These are phyloP conservation scores for Scortum barcoo DNA, from an alignment of 2,113 vertebrate species.

Conservation along the genomic window DNA sequence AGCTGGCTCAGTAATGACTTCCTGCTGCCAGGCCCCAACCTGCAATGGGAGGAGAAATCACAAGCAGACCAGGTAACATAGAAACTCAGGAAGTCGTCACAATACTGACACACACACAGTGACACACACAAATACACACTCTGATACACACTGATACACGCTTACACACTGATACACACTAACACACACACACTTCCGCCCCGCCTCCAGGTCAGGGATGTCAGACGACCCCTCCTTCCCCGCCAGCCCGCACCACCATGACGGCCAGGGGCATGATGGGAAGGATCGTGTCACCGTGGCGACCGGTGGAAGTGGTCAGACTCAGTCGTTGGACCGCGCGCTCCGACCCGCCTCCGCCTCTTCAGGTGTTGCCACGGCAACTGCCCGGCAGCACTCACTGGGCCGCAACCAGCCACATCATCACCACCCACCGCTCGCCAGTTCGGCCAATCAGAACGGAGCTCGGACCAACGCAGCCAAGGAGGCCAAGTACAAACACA, in stretches of 20 bases:
- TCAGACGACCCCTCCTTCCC: conserved; percentile 88
- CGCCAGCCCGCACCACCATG: conserved; percentile 81
- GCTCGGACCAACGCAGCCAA: conserved; percentile 82
- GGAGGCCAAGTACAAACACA: conserved; percentile 73
- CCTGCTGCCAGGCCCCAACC: no score
- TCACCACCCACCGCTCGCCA: conserved; percentile 67
- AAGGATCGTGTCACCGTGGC: conserved; percentile 79
- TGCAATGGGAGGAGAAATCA: no score
- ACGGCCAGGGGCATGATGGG: conserved; percentile 81
- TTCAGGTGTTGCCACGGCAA: background rate
- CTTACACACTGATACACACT: no score
- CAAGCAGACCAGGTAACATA: no score
- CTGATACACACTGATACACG: no score
- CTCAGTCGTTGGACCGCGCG: conserved; percentile 85
- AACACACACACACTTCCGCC: background rate
- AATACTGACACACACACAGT: no score
- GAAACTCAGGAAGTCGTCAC: no score
- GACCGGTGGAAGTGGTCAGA: conserved; percentile 64
- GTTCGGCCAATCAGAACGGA: conserved; percentile 64
- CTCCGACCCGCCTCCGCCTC: conserved; percentile 76
- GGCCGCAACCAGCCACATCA: conserved; percentile 84
- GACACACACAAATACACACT: no score
- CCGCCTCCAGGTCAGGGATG: conserved; percentile 42
- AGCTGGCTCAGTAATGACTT: no score
- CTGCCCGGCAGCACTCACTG: conserved; percentile 88